phyloP scores from a whole-genome alignment of 2,797 vertebrate genomes.

The Cercopithecus diana region DNA sequence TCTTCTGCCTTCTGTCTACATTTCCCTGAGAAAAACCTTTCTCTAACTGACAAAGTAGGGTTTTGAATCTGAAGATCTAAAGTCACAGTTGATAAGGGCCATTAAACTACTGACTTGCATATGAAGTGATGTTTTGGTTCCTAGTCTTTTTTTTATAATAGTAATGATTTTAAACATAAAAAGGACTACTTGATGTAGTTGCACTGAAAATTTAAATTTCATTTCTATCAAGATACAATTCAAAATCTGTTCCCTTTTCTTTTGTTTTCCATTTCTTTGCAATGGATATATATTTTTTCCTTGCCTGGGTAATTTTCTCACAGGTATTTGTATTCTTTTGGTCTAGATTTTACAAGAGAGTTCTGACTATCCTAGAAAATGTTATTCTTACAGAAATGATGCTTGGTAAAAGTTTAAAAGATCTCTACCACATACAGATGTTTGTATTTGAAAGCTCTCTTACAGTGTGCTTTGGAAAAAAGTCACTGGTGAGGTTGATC shows the following conservation, averaged over 20 bases:
- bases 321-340: neutral
- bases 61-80: neutral
- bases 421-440: neutral
- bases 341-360: neutral
- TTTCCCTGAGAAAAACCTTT: neutral
- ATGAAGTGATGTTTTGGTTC: fast-evolving
- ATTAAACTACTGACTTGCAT: neutral
- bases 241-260: neutral
- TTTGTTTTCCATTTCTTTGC: neutral
- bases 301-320: neutral
- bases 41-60: neutral
- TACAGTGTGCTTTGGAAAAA: neutral
- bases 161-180: neutral
- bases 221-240: neutral
- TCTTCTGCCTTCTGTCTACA: neutral
- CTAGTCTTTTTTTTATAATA: neutral
- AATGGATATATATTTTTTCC: neutral
- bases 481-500: neutral
- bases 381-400: neutral
- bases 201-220: neutral
- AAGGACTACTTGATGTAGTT: neutral
- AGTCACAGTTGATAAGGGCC: neutral
- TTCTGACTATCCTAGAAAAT: neutral
- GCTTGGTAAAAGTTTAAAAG: neutral
- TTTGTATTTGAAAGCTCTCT: neutral